Base-by-base conservation (phyloP, 1,140 invertebrate genomes). In the Macrotrachela quadricornifera region DNA sequence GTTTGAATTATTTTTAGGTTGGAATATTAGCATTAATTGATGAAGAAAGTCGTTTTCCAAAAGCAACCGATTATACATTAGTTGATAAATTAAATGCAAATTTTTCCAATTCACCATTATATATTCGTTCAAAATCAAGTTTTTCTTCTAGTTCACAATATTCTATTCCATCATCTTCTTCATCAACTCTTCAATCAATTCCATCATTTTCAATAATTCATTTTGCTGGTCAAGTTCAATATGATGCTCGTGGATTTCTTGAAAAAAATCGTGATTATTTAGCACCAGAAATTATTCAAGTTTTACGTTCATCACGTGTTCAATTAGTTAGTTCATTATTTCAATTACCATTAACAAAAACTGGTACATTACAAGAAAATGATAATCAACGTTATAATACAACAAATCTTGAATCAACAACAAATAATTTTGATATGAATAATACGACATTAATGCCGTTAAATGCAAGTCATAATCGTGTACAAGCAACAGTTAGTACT, bases 11-110 rank as follows among this genome's bases (percentile, higher is more conserved):
- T n/a, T n/a, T n/a, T n/a, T n/a, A n/a, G n/a, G n/a, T n/a, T n/a
- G 88, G 88, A 16, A 73, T 92, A 44, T 75, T 94, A 18, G 85
- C 83, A 66, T 75, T 94, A 30, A 71, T 94, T 42, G 87, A 95
- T 70, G 90, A 95, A 74, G 87, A 92, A 71, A 91, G 85, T 81
- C 91, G 83, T 78, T 85, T 66, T 16, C 59, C 59, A 0, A 60
- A 56, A 62, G 75, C 62, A 0, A 58, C 59, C 13, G 63, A 64
- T 52, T 21, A 52, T 9, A 56, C 59, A 1, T 57, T 64, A 38
- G 59, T 64, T 3, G 60, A 37, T 18, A 21, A 21, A 36, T 55
- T 8, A 54, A n/a, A 10, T 18, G 47, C 58, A 8, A 17, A 15
- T 45, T 38, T 46, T 41, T 43, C 15, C 46, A 15, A 21, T 37